Conservation (phyloP, 2,113 vertebrate genomes). For the Brienomyrus longianalis region DNA sequence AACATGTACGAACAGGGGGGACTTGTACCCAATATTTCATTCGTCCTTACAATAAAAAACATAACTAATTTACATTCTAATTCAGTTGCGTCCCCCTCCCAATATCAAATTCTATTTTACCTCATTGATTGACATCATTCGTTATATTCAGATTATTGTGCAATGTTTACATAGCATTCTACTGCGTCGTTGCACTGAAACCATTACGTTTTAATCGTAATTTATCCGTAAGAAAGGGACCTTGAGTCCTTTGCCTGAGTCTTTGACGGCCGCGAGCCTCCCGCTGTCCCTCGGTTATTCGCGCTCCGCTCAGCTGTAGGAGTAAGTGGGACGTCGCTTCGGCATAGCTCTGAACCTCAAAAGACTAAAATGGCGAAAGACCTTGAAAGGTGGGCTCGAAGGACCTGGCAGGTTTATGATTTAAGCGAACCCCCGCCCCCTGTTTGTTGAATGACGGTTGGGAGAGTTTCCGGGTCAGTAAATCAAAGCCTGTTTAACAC, state of each 20-base stretch:
- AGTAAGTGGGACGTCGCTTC: constrained; percentile 59
- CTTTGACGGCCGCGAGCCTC: no score
- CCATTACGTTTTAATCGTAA: neutral
- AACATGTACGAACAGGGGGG: neutral
- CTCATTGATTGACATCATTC: neutral
- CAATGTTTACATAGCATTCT: neutral
- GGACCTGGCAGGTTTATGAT: neutral
- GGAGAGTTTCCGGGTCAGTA: constrained; percentile 55
- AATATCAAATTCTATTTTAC: neutral
- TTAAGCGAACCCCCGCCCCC: neutral
- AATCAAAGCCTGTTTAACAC: constrained; percentile 53
- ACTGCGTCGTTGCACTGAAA: neutral
- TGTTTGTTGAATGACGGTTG: constrained; percentile 45
- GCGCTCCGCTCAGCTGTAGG: neutral
- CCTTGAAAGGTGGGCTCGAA: constrained; percentile 20
- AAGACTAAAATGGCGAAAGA: constrained; percentile 36
- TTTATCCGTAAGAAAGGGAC: neutral
- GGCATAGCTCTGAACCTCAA: constrained; percentile 51
- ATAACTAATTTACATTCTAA: neutral
- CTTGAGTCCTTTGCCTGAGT: no score
- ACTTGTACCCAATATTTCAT: neutral
- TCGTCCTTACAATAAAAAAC: neutral
- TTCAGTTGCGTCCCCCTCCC: neutral
- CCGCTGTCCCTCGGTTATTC: neutral
- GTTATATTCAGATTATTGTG: neutral